These are phyloP conservation scores for Clarias batrachus DNA, from an alignment of 2,113 vertebrate species.

Conservation along the genomic window DNA sequence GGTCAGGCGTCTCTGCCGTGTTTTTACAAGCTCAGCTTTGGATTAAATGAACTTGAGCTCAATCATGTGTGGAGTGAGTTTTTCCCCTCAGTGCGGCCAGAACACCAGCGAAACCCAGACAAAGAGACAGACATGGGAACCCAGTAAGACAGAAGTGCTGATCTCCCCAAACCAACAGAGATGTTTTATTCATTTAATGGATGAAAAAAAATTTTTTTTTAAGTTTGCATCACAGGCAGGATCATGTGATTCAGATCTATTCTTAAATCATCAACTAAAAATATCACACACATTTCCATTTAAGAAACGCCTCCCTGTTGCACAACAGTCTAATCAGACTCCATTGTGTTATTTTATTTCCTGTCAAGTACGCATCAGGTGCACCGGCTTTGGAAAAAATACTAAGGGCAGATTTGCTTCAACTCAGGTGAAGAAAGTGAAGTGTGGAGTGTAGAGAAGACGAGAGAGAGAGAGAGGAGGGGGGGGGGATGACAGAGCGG, in stretches of 20 bases:
- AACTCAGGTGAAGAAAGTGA: constrained; percentile 39
- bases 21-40: constrained; percentile 3
- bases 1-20: background rate
- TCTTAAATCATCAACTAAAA: background rate
- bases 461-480: constrained; percentile 4
- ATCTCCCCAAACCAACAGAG: background rate
- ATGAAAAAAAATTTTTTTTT: background rate
- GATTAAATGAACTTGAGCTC: constrained; percentile 21
- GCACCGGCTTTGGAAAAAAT: background rate
- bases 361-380: background rate
- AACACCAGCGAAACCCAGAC: background rate
- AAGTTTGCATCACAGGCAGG: background rate
- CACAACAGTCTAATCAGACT: background rate
- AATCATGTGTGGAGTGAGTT: constrained; percentile 36
- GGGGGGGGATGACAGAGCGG: constrained; percentile 5
- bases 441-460: constrained; percentile 27
- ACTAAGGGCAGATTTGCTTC: constrained; percentile 1
- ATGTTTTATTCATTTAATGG: background rate
- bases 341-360: background rate
- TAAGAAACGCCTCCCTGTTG: background rate
- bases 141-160: background rate
- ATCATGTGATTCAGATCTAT: background rate
- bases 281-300: background rate
- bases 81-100: constrained; percentile 14
- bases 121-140: background rate